Base-by-base conservation (phyloP, 2,888 invertebrate species). In the Lapara coniferarum region DNA sequence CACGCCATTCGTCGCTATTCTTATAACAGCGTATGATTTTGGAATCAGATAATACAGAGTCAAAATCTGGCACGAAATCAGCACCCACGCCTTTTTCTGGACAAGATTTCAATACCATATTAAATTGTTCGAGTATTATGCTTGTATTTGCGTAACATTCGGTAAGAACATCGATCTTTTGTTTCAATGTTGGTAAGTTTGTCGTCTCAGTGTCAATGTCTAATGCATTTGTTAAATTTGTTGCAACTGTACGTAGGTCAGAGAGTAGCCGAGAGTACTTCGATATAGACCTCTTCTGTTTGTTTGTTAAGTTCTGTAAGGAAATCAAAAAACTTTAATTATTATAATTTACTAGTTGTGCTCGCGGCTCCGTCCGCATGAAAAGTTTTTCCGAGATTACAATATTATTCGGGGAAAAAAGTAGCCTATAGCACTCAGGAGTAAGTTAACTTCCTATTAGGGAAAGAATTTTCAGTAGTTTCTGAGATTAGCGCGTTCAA, bases 91-190 rank as follows among this genome's bases (percentile, higher is more conserved):
- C 78, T 72, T 83, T 81, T 74, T 89, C 90, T 19, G 94, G 94
- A 51, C 87, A 85, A 0, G 92, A 95, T 78, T 96, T 94, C 0
- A 98, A 82, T 25, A 97, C 88, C 1, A 97, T 85, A 70, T 92
- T 88, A 77, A 96, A 95, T 81, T 98, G 97, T 74, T 96, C 95
- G 37, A 97, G 87, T 12, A 95, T 90, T 70, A 95, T 90, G 55
- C 92, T 85, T 10, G 92, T 81, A 69, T 94, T 92, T 1, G 94
- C 92, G 71, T 95, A 88, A 68, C 95, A 86, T 66, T 94, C 89
- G 55, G 87, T 91, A 0, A 96, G 82, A 12, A 88, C 83, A 6
- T 89, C 80, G 1, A 94, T 78, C 78, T 88, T 90, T 13, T 85
- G 78, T 46, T 83, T 79, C n/a, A 94, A 71, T 52, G 86, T 87